Evolutionary conservation across 2,113 vertebrate species (phyloP), one percentile per base, ranked within the genome.

Genomic region (Ceyx margarethae): DNA sequence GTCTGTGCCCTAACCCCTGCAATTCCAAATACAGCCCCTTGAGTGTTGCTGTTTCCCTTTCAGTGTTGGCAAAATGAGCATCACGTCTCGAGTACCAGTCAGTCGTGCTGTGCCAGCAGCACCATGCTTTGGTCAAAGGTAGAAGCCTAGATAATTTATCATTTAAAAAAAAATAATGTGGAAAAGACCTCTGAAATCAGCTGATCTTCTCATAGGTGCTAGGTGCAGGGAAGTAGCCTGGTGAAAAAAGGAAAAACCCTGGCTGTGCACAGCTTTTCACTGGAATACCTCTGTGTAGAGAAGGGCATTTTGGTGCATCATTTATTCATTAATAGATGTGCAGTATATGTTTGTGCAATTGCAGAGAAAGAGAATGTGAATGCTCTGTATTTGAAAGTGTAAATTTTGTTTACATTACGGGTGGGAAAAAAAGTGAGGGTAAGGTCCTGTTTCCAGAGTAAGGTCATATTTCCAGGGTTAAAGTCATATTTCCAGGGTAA

Each of bases 261-360:
- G n/a, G 40, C 82, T 81, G 72, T 66, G 10, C 29, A 16, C 81
- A 90, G 79, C 76, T 89, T 96, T 96, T 91, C 40, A 51, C 31
- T 48, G 69, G 42, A 91, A 89, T 12, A 67, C 18, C 9, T 67
- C 60, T 62, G 42, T 35, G 33, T 60, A 91, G 62, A 76, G 86
- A 65, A 18, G 53, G 79, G 84, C 22, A 8, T 85, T 72, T 85
- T 91, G 82, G 79, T 94, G 37, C 37, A 37, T 37, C 37, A 29
- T 69, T 64, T 62, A n/a, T 78, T 86, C 3, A 19, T 78, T 7
- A 62, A 33, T 86, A 23, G 31, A 3, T 37, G 5, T 80, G 7
- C 19, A 18, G 4, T 64, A 22, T 37, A 7, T 66, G 21, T 43
- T 75, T 87, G 31, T 74, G 19, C 37, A 25, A 65, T 23, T 78